phyloP scores from a whole-genome alignment of 2,797 vertebrate species.

The Cottoperca gobio region DNA sequence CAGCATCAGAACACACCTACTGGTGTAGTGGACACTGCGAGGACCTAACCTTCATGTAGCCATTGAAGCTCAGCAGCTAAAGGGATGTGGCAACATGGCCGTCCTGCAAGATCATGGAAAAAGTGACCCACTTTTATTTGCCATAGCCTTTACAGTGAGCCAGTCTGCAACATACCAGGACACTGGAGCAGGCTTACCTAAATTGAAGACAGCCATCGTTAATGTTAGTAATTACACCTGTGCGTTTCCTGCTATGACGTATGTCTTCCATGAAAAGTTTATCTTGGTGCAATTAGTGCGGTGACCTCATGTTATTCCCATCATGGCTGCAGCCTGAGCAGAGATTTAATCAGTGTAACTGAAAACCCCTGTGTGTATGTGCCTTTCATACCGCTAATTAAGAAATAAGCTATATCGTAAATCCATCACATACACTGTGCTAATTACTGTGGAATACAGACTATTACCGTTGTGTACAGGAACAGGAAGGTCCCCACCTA shows the following conservation, averaged over 20 bases:
- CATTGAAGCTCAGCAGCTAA: neutral
- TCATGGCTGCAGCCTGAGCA: neutral
- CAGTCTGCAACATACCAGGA: neutral
- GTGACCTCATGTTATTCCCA: neutral
- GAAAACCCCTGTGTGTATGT: slow-evolving; percentile 7
- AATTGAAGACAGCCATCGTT: neutral
- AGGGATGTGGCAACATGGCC: neutral
- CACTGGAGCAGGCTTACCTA: neutral
- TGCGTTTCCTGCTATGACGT: neutral
- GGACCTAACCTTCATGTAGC: neutral
- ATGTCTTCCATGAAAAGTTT: neutral
- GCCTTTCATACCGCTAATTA: neutral
- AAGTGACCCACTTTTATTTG: neutral
- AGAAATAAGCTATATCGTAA: neutral
- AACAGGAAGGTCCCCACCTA: too few relatives aligned
- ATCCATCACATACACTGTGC: too few relatives aligned
- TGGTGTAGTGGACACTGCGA: neutral
- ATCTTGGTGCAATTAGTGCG: neutral
- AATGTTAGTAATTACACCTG: neutral
- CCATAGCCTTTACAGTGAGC: too few relatives aligned
- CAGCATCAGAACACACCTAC: too few relatives aligned
- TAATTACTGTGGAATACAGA: neutral
- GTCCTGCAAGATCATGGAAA: neutral
- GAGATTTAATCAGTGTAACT: neutral
- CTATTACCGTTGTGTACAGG: neutral